Conservation (phyloP, 2,113 vertebrate genomes). For the Neopipo cinnamomea region DNA sequence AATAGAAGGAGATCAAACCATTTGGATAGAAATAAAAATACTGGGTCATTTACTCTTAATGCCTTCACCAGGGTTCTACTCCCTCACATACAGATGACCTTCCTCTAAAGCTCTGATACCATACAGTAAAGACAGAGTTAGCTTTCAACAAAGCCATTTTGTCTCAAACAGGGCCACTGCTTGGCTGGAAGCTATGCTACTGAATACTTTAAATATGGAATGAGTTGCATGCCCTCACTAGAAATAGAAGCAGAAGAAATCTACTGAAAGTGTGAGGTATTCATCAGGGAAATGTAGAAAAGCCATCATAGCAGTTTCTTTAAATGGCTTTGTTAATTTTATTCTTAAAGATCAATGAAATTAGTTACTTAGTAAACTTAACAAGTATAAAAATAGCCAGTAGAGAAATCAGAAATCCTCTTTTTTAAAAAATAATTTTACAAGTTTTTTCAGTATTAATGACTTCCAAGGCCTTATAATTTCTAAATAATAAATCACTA, state of each 20-base stretch:
- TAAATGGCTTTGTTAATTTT: slow-evolving; percentile 59
- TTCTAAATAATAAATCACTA: too few species aligned
- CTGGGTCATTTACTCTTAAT: background rate
- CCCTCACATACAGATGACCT: background rate
- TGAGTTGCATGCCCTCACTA: background rate
- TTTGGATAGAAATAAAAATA: background rate
- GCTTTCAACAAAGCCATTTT: background rate
- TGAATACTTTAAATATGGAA: slow-evolving; percentile 39
- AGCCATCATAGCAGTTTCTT: slow-evolving; percentile 55
- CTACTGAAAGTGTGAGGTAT: slow-evolving; percentile 25
- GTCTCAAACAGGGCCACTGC: background rate
- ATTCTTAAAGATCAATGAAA: slow-evolving; percentile 38
- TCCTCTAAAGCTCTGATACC: background rate
- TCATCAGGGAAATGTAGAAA: slow-evolving; percentile 50
- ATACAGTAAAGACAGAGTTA: background rate
- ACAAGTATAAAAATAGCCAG: slow-evolving; percentile 20
- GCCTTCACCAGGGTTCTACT: background rate
- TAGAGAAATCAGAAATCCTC: background rate
- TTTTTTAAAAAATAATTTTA: background rate
- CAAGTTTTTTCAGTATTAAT: background rate
- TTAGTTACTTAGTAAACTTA: slow-evolving; percentile 36
- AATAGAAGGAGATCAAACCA: background rate
- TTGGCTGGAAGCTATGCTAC: slow-evolving; percentile 6
- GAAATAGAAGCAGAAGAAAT: slow-evolving; percentile 28
- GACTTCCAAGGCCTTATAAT: background rate